These are phyloP conservation scores for Dipodomys merriami DNA, from an alignment of 2,113 vertebrate genomes.

Conservation along the genomic window DNA sequence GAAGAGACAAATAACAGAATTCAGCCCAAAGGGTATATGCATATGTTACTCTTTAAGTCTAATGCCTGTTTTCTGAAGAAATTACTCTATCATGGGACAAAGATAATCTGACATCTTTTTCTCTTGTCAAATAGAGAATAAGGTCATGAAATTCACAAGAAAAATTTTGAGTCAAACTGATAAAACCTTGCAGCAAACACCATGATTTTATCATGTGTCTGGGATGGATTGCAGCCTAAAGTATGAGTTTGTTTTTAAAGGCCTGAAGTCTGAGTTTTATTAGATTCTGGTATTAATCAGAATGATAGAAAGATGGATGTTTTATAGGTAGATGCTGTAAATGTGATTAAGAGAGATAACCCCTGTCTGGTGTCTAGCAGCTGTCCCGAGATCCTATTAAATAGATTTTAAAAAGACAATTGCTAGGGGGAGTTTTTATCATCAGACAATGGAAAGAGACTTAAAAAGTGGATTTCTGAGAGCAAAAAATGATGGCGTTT, in stretches of 20 bases:
- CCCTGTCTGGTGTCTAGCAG: not conserved
- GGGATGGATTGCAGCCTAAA: not conserved
- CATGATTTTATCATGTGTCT: not conserved
- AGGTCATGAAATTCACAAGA: not conserved
- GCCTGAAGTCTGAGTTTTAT: not conserved
- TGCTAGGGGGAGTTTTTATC: not conserved
- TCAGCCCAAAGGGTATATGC: not conserved
- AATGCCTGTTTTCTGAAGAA: not conserved
- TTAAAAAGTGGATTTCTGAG: not conserved
- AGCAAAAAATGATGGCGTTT: not conserved
- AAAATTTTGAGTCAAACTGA: not conserved
- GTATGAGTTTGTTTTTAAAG: not conserved
- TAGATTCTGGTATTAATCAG: not conserved
- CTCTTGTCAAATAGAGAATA: slow-evolving; percentile 6
- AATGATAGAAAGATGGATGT: not conserved
- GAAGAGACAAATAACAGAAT: slow-evolving; percentile 11
- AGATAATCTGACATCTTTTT: not conserved
- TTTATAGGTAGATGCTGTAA: slow-evolving; percentile 21
- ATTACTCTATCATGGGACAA: not conserved
- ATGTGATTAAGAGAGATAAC: not conserved
- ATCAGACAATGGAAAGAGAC: not conserved
- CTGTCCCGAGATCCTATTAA: not conserved
- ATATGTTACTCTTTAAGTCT: not conserved
- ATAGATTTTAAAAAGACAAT: not conserved
- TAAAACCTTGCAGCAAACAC: not conserved